Conservation (phyloP, 2,888 invertebrate genomes). For the Sinhomidia bicolor region DNA sequence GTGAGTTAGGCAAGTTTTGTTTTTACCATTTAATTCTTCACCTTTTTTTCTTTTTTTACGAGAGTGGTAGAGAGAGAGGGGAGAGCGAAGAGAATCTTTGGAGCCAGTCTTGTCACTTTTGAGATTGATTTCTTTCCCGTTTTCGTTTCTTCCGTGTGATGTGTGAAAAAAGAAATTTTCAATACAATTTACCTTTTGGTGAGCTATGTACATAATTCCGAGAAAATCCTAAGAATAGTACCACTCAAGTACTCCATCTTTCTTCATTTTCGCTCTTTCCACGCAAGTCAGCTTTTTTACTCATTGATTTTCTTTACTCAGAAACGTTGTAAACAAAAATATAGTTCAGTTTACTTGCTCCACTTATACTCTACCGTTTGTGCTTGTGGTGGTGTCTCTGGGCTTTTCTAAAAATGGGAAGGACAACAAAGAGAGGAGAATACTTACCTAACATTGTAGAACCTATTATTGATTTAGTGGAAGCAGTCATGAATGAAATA, state of each 20-base stretch:
- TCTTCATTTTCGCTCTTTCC: background rate
- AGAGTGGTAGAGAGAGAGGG: background rate
- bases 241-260: background rate
- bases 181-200: background rate
- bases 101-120: slow-evolving; percentile 62
- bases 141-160: slow-evolving; percentile 53
- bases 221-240: background rate
- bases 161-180: background rate
- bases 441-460: background rate
- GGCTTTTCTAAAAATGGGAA: background rate
- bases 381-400: background rate
- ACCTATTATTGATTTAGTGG: slow-evolving; percentile 23
- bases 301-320: background rate
- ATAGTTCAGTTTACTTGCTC: too few relatives aligned
- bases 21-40: background rate
- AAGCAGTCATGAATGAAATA: slow-evolving; percentile 40
- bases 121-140: slow-evolving; percentile 63
- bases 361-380: background rate
- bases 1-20: background rate
- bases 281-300: background rate
- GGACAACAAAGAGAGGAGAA: background rate
- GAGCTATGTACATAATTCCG: background rate
- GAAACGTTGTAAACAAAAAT: background rate
- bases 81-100: slow-evolving; percentile 27
- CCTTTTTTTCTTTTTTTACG: background rate